Conservation (phyloP, 2,888 invertebrate species). For the Argyresthia albistria region DNA sequence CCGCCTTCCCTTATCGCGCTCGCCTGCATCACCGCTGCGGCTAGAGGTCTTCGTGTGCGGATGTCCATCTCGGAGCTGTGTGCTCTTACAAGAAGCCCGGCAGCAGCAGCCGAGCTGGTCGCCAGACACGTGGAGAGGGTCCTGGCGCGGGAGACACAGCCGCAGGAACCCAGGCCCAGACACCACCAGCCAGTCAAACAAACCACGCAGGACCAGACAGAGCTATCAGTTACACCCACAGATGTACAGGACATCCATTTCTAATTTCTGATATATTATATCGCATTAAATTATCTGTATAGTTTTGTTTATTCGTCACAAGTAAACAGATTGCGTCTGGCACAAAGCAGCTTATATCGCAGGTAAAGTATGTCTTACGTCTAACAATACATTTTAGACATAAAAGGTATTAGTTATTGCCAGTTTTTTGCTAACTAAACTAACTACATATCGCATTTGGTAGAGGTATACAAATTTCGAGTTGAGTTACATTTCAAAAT, state of each 20-base stretch:
- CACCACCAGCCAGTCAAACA: conserved; percentile 40
- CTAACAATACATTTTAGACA: background rate
- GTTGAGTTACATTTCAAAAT: conserved; percentile 1
- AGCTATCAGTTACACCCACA: conserved; percentile 74
- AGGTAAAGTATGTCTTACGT: background rate
- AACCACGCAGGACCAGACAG: conserved; percentile 40
- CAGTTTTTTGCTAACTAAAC: too few species aligned
- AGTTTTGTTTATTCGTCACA: too few species aligned
- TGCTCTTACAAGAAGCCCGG: conserved; percentile 59
- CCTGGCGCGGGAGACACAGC: conserved; percentile 69
- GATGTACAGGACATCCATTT: conserved; percentile 76
- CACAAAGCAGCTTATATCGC: background rate
- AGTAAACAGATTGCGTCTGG: background rate
- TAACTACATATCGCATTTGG: too few species aligned
- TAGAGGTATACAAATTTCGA: background rate
- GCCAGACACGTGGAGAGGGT: conserved; percentile 73
- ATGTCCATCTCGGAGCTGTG: conserved; percentile 58
- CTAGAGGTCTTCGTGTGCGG: conserved; percentile 69
- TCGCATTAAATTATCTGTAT: too few species aligned
- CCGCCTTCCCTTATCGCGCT: conserved; percentile 80
- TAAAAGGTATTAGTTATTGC: background rate
- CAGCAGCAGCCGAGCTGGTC: conserved; percentile 65
- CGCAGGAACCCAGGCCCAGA: conserved; percentile 41
- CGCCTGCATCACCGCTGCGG: conserved; percentile 79
- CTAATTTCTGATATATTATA: conserved; percentile 57